Conservation (phyloP, 2,113 vertebrate species). For the Ifrita kowaldi region DNA sequence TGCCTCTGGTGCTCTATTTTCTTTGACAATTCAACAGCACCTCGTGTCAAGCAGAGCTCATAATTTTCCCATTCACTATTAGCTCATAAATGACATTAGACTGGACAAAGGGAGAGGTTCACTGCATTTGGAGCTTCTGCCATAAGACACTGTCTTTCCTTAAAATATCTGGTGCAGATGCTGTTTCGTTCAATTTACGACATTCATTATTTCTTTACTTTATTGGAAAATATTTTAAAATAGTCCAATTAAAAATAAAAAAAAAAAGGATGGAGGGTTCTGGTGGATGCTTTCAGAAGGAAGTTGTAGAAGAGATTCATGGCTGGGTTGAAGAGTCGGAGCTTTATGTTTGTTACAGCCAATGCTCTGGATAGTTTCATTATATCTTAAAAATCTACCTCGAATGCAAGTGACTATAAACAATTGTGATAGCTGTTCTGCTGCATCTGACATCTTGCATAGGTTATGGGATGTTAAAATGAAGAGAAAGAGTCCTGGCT, state of each 20-base stretch:
- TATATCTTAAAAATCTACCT: neutral
- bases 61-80: neutral
- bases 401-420: neutral
- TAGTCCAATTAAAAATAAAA: neutral
- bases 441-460: neutral
- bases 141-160: neutral
- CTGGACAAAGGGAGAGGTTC: neutral
- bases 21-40: neutral
- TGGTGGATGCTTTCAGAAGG: neutral
- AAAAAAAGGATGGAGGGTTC: neutral
- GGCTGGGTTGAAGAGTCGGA: neutral
- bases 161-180: neutral
- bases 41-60: neutral
- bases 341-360: neutral
- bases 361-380: neutral
- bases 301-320: neutral
- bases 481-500: neutral
- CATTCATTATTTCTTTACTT: neutral
- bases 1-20: neutral
- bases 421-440: neutral
- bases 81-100: neutral
- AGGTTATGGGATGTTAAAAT: neutral
- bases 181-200: neutral
- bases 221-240: neutral
- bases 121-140: neutral